Evolutionary conservation across 2,113 vertebrate genomes (phyloP).

Genomic region (Clarias gariepinus): DNA sequence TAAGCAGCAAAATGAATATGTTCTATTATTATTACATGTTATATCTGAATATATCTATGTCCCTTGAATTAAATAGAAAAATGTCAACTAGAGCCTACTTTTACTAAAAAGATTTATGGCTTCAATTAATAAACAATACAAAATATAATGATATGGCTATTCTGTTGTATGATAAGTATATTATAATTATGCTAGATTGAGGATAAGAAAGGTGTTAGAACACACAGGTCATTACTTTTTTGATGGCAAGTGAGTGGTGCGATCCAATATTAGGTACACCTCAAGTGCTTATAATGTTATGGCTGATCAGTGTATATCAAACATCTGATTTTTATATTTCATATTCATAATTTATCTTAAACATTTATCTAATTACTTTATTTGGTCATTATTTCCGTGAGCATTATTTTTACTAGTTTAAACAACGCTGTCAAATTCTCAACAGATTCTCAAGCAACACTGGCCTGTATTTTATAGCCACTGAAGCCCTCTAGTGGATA

Average conservation of each 20-base stretch:
- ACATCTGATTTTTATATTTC: background rate
- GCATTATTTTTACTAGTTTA: background rate
- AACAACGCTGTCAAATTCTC: background rate
- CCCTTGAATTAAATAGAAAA: background rate
- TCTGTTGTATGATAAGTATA: background rate
- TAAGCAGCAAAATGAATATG: slow-evolving; percentile 92
- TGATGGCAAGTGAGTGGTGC: too few relatives aligned
- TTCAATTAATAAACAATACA: background rate
- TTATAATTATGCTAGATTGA: background rate
- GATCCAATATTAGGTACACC: too few relatives aligned
- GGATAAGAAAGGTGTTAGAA: too few relatives aligned
- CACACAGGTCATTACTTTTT: too few relatives aligned
- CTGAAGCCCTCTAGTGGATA: background rate
- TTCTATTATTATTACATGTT: slow-evolving; percentile 75
- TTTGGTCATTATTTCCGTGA: background rate
- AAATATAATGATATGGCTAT: background rate
- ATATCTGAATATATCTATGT: too few relatives aligned
- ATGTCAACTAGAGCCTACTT: background rate
- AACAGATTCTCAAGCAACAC: background rate
- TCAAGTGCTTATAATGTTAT: too few relatives aligned
- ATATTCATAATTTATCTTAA: background rate
- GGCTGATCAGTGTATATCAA: too few relatives aligned
- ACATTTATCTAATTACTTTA: background rate
- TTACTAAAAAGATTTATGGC: background rate
- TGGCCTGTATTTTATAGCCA: background rate